Percentiles rank a stretch among this genome's conserved stretches.
Conservation (phyloP, 2,888 invertebrate genomes). For the Apeira syringaria region DNA sequence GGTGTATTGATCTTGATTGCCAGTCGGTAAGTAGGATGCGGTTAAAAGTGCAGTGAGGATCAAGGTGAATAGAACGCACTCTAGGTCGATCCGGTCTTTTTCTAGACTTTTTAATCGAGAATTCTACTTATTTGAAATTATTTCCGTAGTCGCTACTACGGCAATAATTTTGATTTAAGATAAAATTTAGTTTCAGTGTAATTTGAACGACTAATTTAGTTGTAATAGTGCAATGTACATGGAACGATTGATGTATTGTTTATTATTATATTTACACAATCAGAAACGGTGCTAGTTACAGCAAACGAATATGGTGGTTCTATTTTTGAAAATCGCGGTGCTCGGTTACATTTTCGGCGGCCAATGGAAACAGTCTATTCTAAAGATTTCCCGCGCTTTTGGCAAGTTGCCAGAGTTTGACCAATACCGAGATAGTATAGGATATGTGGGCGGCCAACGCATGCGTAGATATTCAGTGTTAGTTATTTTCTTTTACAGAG, state of each 20-base stretch:
- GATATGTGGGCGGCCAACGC: conserved; percentile 55
- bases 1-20: conserved; percentile 58
- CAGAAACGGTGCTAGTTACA: conserved; percentile 27
- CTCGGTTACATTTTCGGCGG: conserved; percentile 69
- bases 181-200: too few species aligned
- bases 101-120: too few species aligned
- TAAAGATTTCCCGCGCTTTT: conserved; percentile 73
- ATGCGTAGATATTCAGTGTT: conserved; percentile 53
- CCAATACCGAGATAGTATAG: conserved; percentile 66
- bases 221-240: too few species aligned
- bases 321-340: conserved; percentile 83
- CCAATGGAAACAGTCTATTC: conserved; percentile 64
- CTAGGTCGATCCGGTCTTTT: conserved; percentile 4
- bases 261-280: conserved; percentile 2
- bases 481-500: conserved; percentile 49
- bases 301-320: conserved; percentile 58
- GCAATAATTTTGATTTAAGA: too few species aligned
- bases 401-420: conserved; percentile 66
- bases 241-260: conserved; percentile 1
- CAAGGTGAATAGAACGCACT: conserved; percentile 25
- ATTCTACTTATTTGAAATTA: too few species aligned
- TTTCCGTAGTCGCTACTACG: too few species aligned
- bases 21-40: conserved; percentile 61
- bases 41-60: conserved; percentile 50
- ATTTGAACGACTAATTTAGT: too few species aligned